phyloP scores from a whole-genome alignment of 64 coral and sea anemone species.

The Acropora yongei region DNA sequence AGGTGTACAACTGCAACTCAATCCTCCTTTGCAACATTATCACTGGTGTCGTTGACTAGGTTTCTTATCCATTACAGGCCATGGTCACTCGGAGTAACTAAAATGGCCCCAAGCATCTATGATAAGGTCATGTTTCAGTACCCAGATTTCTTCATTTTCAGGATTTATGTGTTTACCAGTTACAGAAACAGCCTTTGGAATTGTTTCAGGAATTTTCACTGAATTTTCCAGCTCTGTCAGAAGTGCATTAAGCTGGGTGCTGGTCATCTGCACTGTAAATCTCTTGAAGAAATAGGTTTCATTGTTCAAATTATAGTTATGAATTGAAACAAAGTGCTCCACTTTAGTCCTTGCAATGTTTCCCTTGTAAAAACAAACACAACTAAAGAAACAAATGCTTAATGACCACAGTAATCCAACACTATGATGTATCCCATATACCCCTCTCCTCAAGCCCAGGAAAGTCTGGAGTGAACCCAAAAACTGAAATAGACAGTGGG shows the following conservation, averaged over 20 bases:
- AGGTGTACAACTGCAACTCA: not conserved
- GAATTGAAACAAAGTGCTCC: not conserved
- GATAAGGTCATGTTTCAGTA: not conserved
- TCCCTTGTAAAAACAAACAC: constrained; percentile 7
- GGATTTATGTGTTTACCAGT: not conserved
- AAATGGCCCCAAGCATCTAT: not conserved
- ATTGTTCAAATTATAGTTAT: not conserved
- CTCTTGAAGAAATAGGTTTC: constrained; percentile 2
- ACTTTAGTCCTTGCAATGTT: not conserved
- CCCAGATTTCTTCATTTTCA: too few species aligned
- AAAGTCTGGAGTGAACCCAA: too few species aligned
- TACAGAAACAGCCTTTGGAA: constrained; percentile 3
- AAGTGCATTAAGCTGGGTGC: constrained; percentile 9
- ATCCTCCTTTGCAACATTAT: not conserved
- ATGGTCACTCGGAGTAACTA: not conserved
- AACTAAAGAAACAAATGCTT: not conserved
- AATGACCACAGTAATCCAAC: too few species aligned
- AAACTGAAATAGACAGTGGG: too few species aligned
- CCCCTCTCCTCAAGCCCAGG: too few species aligned
- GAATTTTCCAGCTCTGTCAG: constrained; percentile 4
- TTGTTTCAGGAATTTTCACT: not conserved
- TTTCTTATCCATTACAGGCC: constrained; percentile 10
- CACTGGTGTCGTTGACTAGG: not conserved
- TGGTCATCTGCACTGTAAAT: not conserved
- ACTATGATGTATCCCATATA: too few species aligned